Conservation (phyloP, 2,113 vertebrate genomes). For the Hystrix cristata region DNA sequence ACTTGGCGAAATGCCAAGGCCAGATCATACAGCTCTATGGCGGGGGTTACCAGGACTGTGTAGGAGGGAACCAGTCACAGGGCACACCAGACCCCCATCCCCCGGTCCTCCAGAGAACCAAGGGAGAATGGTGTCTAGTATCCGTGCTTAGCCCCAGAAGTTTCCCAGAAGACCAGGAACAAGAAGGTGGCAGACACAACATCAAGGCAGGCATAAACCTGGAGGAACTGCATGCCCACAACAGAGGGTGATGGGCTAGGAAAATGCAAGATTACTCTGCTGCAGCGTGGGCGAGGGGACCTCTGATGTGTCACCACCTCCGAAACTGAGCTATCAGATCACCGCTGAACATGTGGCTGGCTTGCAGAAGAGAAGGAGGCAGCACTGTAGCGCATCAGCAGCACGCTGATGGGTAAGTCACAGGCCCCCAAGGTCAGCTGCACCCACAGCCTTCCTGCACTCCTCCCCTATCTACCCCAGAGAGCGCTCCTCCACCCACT, state of each 20-base stretch:
- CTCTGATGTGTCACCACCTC: constrained; percentile 89
- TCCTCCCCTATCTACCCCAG: background rate
- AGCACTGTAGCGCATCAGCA: constrained; percentile 89
- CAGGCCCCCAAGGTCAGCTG: constrained; percentile 65
- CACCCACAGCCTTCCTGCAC: background rate
- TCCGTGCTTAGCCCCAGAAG: background rate
- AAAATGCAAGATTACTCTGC: constrained; percentile 91
- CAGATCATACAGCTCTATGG: no score
- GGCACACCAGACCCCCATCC: constrained; percentile 90
- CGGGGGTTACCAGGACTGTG: background rate
- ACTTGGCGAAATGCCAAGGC: rapidly evolving
- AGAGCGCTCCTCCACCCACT: background rate
- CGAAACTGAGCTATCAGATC: constrained; percentile 90
- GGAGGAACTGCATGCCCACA: rapidly evolving
- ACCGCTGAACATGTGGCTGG: constrained; percentile 91
- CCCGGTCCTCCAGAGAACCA: constrained; percentile 82
- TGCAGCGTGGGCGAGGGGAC: constrained; percentile 86
- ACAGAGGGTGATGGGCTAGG: constrained; percentile 84
- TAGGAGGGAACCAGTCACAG: constrained; percentile 83
- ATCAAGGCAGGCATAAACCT: background rate
- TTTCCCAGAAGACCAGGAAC: constrained; percentile 79
- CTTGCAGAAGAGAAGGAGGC: constrained; percentile 87
- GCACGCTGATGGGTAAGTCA: constrained; percentile 88
- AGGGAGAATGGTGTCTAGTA: background rate
- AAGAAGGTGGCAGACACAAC: constrained; percentile 78